A percentile compares a stretch with the other conserved stretches of the same genome.
Conservation (phyloP, 2,888 invertebrate species). For the Drosophila formosana region DNA sequence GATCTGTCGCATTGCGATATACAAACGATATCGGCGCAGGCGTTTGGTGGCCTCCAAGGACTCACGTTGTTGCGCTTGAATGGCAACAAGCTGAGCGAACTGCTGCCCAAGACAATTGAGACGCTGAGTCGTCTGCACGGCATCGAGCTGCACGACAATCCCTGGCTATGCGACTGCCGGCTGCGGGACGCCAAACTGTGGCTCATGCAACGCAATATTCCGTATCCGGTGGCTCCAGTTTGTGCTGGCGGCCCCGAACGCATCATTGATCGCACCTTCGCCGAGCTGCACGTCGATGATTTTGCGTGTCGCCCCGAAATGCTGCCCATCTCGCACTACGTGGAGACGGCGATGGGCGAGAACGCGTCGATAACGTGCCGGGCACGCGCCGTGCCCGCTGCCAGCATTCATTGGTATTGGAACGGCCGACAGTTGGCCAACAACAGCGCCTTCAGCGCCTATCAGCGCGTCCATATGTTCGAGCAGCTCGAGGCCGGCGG, state of each 20-base stretch:
- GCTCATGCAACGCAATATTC: slow-evolving; percentile 91
- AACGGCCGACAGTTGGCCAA: slow-evolving; percentile 92
- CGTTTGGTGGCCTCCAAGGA: slow-evolving; percentile 91
- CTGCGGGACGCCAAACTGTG: slow-evolving; percentile 92
- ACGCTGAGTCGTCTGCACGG: slow-evolving; percentile 91
- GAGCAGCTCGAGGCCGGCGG: slow-evolving; percentile 87
- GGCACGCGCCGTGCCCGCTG: slow-evolving; percentile 92
- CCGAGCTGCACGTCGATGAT: slow-evolving; percentile 91
- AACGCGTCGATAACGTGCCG: slow-evolving; percentile 94
- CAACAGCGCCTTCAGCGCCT: slow-evolving; percentile 91
- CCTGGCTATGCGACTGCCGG: slow-evolving; percentile 95
- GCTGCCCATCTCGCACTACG: slow-evolving; percentile 90
- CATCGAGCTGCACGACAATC: slow-evolving; percentile 94
- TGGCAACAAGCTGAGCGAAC: slow-evolving; percentile 91
- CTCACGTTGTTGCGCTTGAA: slow-evolving; percentile 92
- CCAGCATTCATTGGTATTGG: slow-evolving; percentile 94
- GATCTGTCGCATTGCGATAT: slow-evolving; percentile 94
- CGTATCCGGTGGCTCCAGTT: slow-evolving; percentile 91
- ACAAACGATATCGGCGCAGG: slow-evolving; percentile 90
- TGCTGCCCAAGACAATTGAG: slow-evolving; percentile 90
- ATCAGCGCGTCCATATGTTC: slow-evolving; percentile 91
- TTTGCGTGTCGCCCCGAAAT: slow-evolving; percentile 95
- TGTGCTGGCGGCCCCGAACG: slow-evolving; percentile 91
- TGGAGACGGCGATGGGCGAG: slow-evolving; percentile 92
- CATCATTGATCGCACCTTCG: slow-evolving; percentile 90